phyloP scores from a whole-genome alignment of 37 sponge, comb jelly and placozoan species.

The Aphrocallistes beatrix region DNA sequence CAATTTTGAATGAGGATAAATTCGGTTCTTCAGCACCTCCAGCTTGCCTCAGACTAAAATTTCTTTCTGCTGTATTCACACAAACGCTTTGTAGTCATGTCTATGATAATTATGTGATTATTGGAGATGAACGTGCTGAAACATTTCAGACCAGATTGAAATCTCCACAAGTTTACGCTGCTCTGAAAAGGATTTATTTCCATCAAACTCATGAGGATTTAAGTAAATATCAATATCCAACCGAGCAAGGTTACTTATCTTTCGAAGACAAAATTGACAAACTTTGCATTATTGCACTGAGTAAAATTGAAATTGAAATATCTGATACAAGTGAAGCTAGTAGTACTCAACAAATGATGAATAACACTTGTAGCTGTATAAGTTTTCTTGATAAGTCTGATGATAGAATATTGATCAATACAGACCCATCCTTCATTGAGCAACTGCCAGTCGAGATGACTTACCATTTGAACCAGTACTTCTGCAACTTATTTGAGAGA shows the following conservation, averaged over 20 bases:
- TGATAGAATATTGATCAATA: not conserved
- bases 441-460: slow-evolving; percentile 8
- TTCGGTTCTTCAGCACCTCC: not conserved
- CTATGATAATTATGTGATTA: not conserved
- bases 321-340: not conserved
- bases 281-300: not conserved
- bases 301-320: not conserved
- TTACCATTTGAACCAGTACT: not conserved
- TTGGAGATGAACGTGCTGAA: not conserved
- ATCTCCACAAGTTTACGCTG: not conserved
- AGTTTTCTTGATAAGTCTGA: not conserved
- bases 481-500: not conserved
- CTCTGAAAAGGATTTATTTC: not conserved
- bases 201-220: not conserved
- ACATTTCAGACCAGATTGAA: not conserved
- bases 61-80: not conserved
- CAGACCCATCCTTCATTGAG: not conserved
- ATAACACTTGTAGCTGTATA: not conserved
- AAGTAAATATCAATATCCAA: not conserved
- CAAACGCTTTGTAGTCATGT: not conserved
- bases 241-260: not conserved
- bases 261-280: not conserved
- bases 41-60: not conserved
- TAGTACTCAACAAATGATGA: not conserved
- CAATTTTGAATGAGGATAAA: not conserved